Percentiles rank a stretch among this genome's conserved stretches.
Evolutionary conservation across 2,797 vertebrate species (phyloP).

Genomic region (Dermochelys coriacea): DNA sequence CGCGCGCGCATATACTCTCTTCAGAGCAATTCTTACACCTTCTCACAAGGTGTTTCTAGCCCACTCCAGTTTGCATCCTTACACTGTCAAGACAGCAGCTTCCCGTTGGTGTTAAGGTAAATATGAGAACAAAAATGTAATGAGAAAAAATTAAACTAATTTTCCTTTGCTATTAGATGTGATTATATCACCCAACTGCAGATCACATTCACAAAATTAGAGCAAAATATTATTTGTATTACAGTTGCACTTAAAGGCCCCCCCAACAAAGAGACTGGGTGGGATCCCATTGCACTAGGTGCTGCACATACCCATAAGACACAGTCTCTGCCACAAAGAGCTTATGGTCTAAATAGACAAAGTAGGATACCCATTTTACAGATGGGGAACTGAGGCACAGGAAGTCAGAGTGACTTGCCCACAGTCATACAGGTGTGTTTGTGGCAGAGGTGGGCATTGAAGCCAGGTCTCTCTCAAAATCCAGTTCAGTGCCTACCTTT

Average conservation of each 20-base stretch:
- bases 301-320: too few relatives aligned
- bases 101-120: not conserved
- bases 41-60: not conserved
- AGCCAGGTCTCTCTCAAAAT: not conserved
- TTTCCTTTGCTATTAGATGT: not conserved
- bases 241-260: too few relatives aligned
- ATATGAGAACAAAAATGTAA: not conserved
- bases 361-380: not conserved
- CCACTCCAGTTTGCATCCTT: not conserved
- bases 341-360: not conserved
- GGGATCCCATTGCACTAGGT: too few relatives aligned
- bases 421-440: not conserved
- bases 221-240: not conserved
- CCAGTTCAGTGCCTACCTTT: not conserved
- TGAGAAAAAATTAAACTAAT: too few relatives aligned
- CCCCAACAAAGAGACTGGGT: not conserved
- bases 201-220: not conserved
- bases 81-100: not conserved
- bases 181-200: not conserved
- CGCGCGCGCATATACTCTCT: not conserved
- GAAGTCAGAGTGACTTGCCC: not conserved
- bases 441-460: not conserved
- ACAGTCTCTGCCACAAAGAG: too few relatives aligned
- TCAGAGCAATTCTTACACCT: not conserved
- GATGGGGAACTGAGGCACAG: not conserved